Base-by-base conservation (phyloP, 2,797 vertebrate genomes). In the Lacerta bilineata region DNA sequence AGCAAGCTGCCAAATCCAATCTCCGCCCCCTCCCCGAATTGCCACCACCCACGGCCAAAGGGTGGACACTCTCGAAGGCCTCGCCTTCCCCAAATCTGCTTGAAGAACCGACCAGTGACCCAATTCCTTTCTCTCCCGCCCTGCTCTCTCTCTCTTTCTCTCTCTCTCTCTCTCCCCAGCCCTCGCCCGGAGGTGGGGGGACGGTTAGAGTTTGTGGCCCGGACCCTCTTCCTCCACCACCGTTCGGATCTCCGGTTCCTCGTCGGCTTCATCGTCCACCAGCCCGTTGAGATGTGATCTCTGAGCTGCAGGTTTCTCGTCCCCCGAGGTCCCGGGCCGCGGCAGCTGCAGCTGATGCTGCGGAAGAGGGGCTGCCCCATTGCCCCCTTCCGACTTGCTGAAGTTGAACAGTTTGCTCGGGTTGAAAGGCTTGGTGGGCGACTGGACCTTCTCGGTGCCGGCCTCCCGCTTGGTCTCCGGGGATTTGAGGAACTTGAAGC, bases 401-500 rank as follows among this genome's bases (percentile, higher is more conserved):
- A 99, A 99, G 93, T 99, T 98, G 95, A 99, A 99, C 80, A 99
- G 98, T 96, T 99, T 99, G 93, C 98, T 96, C 1, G 99, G 98
- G 76, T 99, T 98, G 97, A 99, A 99, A 91, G 98, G 98, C 94
- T 99, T 99, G 95, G 98, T 99, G 87, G 99, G 99, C 5, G 98
- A 98, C 96, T 98, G 99, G 87, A 97, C 98, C 94, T 98, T 98
- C 95, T 99, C 99, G 8, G 97, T 96, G 93, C 18, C 93, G 0
- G 93, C 92, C 55, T 99, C 98, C 94, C 98, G 97, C 92, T 98
- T 98, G 2, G 98, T 97, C 94, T 99, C 99, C 0, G 99, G 99
- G 1, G 98, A 98, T 93, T 99, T 99, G 81, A 99, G 98, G 95
- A 99, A 99, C 88, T 98, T 99, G 97, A 99, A 99, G 96, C 98